phyloP scores from a whole-genome alignment of 2,888 invertebrate species.

The Pseudanteris insignis region DNA sequence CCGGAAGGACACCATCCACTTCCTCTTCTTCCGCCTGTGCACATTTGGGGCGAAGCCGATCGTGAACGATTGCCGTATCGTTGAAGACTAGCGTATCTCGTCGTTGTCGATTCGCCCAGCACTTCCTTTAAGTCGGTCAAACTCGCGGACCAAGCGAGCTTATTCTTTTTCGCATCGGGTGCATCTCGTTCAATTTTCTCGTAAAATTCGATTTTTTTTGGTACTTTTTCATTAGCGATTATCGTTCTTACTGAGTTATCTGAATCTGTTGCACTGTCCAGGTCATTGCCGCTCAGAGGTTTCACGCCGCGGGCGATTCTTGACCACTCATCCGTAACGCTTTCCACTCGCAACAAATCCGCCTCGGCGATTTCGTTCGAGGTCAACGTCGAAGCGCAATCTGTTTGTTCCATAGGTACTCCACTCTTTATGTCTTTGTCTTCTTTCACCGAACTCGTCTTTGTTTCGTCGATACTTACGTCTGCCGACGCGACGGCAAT shows the following conservation, averaged over 20 bases:
- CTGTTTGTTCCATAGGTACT: conserved; percentile 55
- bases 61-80: conserved; percentile 43
- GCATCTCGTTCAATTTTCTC: conserved; percentile 71
- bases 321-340: conserved; percentile 48
- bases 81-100: conserved; percentile 71
- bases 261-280: conserved; percentile 75
- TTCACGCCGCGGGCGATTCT: not conserved
- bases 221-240: conserved; percentile 74
- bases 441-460: conserved; percentile 9
- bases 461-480: conserved; percentile 45
- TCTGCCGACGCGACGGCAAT: conserved; percentile 70
- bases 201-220: conserved; percentile 82
- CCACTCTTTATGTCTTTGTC: conserved; percentile 1
- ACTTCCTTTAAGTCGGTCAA: conserved; percentile 81
- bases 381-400: conserved; percentile 67
- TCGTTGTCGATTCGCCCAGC: conserved; percentile 79
- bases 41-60: conserved; percentile 42
- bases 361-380: conserved; percentile 66
- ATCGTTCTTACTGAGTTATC: conserved; percentile 78
- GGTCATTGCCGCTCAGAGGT: conserved; percentile 69
- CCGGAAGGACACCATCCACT: conserved; percentile 55
- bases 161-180: conserved; percentile 45
- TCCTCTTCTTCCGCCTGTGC: conserved; percentile 45
- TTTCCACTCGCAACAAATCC: conserved; percentile 63
- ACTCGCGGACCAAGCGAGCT: conserved; percentile 73